Conservation (phyloP, 2,113 vertebrate species). For the Excalfactoria chinensis region DNA sequence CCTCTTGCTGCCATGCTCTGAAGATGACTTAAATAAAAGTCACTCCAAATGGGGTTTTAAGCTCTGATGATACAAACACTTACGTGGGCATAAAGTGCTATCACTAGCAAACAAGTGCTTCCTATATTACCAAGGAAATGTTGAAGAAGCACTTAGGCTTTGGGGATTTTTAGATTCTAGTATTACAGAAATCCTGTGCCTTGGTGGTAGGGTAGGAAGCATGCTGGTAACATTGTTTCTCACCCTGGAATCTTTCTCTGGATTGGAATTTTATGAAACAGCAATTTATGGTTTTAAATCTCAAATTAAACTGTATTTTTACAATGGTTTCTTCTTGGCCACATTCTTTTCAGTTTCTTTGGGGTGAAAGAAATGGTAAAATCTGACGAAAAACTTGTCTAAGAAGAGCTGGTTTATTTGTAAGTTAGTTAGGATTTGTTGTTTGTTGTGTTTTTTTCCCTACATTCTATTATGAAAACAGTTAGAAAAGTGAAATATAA, state of each 20-base stretch:
- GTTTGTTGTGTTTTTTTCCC: not conserved
- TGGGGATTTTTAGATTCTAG: conserved; percentile 34
- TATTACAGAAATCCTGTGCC: conserved; percentile 20
- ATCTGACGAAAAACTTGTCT: not conserved
- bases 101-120: conserved; percentile 36
- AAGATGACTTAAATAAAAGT: not conserved
- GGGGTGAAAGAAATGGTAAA: not conserved
- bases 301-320: not conserved
- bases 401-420: not conserved
- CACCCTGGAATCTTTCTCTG: not conserved
- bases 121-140: conserved; percentile 26
- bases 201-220: not conserved
- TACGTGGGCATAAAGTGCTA: conserved; percentile 26
- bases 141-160: conserved; percentile 17
- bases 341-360: not conserved
- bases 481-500: not conserved
- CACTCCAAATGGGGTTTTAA: not conserved
- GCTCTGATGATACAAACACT: conserved; percentile 9
- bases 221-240: not conserved
- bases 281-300: not conserved
- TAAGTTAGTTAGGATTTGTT: too few species aligned
- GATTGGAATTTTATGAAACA: not conserved
- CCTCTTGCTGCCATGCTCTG: not conserved
- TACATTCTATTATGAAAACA: not conserved
- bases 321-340: not conserved